These are phyloP conservation scores for Dicyrtoma fusca DNA, from an alignment of 2,888 invertebrate genomes.

Conservation along the genomic window DNA sequence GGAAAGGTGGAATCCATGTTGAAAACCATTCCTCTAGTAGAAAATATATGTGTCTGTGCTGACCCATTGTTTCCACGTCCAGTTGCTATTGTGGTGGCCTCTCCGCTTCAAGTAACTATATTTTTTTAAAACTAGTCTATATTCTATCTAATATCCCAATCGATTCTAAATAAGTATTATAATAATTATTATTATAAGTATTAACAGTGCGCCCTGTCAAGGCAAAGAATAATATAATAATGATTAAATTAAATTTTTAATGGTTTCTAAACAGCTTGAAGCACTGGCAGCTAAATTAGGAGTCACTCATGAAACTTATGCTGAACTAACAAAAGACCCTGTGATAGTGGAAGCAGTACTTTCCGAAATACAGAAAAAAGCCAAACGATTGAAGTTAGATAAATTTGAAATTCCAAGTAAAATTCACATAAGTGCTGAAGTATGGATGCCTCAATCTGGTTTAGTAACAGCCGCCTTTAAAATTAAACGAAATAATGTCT, in stretches of 20 bases:
- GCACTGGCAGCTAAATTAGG: conserved; percentile 74
- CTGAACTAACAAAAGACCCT: conserved; percentile 74
- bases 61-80: conserved; percentile 82
- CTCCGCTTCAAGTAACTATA: conserved; percentile 61
- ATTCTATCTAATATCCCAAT: not conserved
- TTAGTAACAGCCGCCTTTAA: conserved; percentile 66
- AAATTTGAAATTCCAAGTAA: conserved; percentile 61
- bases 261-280: conserved; percentile 57
- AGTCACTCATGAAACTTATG: conserved; percentile 66
- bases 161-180: too few relatives aligned
- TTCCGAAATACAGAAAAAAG: conserved; percentile 79
- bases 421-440: conserved; percentile 61
- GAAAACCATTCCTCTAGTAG: conserved; percentile 90
- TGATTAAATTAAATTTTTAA: too few relatives aligned
- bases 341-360: conserved; percentile 78
- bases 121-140: conserved; percentile 12
- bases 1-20: conserved; percentile 95
- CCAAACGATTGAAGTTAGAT: conserved; percentile 61
- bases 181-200: not conserved
- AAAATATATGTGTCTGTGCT: conserved; percentile 97
- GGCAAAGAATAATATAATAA: too few relatives aligned
- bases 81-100: conserved; percentile 89
- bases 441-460: conserved; percentile 64
- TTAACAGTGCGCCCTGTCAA: too few relatives aligned
- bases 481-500: conserved; percentile 63